Evolutionary conservation across 2,113 vertebrate species (phyloP), one percentile per base, ranked within the genome.

Genomic region (Telmatochromis sp.): DNA sequence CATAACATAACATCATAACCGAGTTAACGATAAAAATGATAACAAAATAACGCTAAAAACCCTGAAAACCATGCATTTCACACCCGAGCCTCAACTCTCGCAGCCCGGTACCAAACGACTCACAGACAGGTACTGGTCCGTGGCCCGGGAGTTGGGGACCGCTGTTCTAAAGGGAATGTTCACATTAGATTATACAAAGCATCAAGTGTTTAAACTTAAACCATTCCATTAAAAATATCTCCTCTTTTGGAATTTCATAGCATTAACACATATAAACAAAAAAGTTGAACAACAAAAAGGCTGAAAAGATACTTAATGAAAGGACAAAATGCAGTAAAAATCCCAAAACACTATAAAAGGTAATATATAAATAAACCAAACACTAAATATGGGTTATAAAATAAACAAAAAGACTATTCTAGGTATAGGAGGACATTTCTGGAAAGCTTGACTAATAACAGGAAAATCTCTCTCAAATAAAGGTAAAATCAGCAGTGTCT

Each of bases 401-500:
- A 78, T 10, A 78, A 49, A 78, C 15, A 75, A 6, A 28, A 47
- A 47, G 6, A 12, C 9, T 19, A 3, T 5, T 28, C 70, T 47
- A 19, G 9, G 9, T 49, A 28, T 7, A 47, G 9, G 23, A 75
- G 6, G 70, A 31, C 0, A 75, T 47, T 9, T 40, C 42, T 28
- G 23, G 23, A 28, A 49, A 19, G 15, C 42, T 31, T 75, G 15
- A 12, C 40, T 28, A 49, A 17, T 17, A 75, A 12, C 6, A 1
- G 42, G 23, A 17, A 45, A 45, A 10, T 73, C 68, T 4, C 5
- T 26, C 1, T 1, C 8, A 26, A 10, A 28, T 17, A 26, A 17
- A 47, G 42, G 9, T 17, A 26, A 47, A 75, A 5, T 26, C 6
- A 0, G 0, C 42, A 75, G 23, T 75, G 6, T 19, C 4, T 75